Base-by-base conservation (phyloP, 2,113 vertebrate genomes). In the Gavialis gangeticus region DNA sequence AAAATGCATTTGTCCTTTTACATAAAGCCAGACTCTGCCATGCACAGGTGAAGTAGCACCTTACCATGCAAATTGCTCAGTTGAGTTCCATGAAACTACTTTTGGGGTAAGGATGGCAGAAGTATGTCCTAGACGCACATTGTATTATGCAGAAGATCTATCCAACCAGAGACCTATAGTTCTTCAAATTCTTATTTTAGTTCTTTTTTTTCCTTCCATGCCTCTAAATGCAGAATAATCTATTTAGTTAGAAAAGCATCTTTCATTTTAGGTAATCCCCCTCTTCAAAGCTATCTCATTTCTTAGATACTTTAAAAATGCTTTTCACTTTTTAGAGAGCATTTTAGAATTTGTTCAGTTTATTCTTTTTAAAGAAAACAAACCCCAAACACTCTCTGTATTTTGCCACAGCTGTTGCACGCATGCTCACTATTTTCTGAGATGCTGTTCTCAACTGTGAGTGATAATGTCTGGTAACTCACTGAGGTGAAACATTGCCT, bases 401-500 rank as follows among this genome's bases (percentile, higher is more conserved):
- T 77, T 96, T 21, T 80, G n/a, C 28, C 59, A 84, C n/a, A 85
- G 63, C 19, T 54, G 79, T 75, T 0, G 24, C 34, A 1, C 75
- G 75, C 82, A 92, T 85, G 81, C 93, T 91, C 82, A 64, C 67
- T 92, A 0, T 94, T 90, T 95, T 90, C 87, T 88, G 62, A 90
- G 83, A 92, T 78, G 66, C 19, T 79, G n/a, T 91, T 95, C 25
- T 67, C 66, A 63, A 85, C 69, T 85, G 13, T 89, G 90, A 96
- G 88, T 89, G 85, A 97, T 92, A 95, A 77, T 37, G 78, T 79
- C 86, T 84, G 97, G 79, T 95, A 97, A 91, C 69, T 93, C 59
- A 88, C 56, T 90, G 93, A 95, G 59, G 78, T 95, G 89, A 97
- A 94, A 80, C 64, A 95, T 90, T 94, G 90, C 88, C 93, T 97